Evolutionary conservation across 2,113 vertebrate genomes (phyloP).

Genomic region (Cichladusa arquata): DNA sequence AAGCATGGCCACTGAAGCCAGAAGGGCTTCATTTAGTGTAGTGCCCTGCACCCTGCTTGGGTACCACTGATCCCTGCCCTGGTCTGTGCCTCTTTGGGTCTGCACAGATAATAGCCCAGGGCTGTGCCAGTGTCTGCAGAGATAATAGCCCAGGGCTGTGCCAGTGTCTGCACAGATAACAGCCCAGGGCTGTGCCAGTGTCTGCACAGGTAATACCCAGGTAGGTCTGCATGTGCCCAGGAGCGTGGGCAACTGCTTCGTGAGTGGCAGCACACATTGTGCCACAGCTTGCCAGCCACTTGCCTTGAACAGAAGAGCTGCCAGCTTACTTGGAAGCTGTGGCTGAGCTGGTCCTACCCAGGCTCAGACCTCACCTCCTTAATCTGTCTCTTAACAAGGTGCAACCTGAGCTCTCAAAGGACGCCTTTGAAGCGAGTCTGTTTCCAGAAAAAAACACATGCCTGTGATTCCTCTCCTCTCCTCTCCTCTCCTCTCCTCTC

Average conservation of each 20-base stretch:
- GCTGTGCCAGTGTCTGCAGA: not conserved
- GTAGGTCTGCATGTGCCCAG: too few relatives aligned
- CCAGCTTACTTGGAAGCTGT: not conserved
- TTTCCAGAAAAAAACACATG: not conserved
- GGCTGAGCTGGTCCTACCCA: rapidly evolving
- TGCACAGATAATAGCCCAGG: not conserved
- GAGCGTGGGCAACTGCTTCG: rapidly evolving
- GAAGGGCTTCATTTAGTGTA: not conserved
- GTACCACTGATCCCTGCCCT: not conserved
- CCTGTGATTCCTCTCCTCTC: not conserved
- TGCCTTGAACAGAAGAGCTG: not conserved
- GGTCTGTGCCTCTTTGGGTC: not conserved
- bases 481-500: too few relatives aligned
- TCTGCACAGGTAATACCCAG: not conserved
- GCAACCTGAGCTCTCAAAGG: not conserved
- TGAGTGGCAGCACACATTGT: not conserved
- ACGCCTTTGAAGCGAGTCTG: rapidly evolving
- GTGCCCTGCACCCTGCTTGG: rapidly evolving
- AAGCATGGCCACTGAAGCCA: not conserved
- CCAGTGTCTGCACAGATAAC: not conserved
- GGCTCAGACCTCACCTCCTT: not conserved
- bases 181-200: not conserved
- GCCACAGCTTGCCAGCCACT: not conserved
- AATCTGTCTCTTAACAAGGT: not conserved
- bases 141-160: not conserved